Conservation (phyloP, 1,140 invertebrate species). For the Drosophila punjabiensis region DNA sequence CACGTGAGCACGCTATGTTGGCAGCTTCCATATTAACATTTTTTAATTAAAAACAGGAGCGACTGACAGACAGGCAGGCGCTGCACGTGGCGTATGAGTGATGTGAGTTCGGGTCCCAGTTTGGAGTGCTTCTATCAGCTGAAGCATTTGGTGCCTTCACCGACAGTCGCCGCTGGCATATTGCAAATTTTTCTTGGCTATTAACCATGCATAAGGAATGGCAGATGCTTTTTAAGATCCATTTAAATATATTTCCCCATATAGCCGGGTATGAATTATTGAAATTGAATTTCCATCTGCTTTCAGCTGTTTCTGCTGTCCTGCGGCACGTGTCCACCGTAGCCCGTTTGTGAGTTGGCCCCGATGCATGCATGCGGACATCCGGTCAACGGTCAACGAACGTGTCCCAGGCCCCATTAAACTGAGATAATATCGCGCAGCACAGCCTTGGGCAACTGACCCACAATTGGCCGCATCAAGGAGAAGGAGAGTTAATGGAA, state of each 20-base stretch:
- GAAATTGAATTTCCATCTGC: conserved; percentile 49
- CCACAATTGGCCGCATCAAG: conserved; percentile 25
- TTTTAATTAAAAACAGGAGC: conserved; percentile 74
- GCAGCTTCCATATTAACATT: conserved; percentile 64
- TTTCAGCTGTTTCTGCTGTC: conserved; percentile 14
- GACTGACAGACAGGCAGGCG: conserved; percentile 14
- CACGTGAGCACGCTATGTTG: conserved; percentile 16
- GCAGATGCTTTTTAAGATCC: conserved; percentile 59
- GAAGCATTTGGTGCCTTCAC: conserved; percentile 17
- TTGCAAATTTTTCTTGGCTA: conserved; percentile 30
- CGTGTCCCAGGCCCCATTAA: conserved; percentile 40
- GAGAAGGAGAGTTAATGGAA: conserved; percentile 12
- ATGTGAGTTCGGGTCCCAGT: conserved; percentile 43
- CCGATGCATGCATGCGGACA: conserved; percentile 57
- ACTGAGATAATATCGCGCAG: conserved; percentile 57
- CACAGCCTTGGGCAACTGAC: conserved; percentile 37
- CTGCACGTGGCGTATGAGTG: conserved; percentile 75
- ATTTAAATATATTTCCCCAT: conserved; percentile 43
- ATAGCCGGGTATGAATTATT: conserved; percentile 55
- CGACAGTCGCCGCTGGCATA: conserved; percentile 15
- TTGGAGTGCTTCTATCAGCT: conserved; percentile 16
- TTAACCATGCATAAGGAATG: conserved; percentile 53
- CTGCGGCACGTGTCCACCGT: conserved; percentile 26
- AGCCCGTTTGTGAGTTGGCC: conserved; percentile 33
- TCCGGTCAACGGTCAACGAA: conserved; percentile 71